These are phyloP conservation scores for Apis cerana DNA, from an alignment of 1,140 invertebrate genomes.

Conservation along the genomic window DNA sequence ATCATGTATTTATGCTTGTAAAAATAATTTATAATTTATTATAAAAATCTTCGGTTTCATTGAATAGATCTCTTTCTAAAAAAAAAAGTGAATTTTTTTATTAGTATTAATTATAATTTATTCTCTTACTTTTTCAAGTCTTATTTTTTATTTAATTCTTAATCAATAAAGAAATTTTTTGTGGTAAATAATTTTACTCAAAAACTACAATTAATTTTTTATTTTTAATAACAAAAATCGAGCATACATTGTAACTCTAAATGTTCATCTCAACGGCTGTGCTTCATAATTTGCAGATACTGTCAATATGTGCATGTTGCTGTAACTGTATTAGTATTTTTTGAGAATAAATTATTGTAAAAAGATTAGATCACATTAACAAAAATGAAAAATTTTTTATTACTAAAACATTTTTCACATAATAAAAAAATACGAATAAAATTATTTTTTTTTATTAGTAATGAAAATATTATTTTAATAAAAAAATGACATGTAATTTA, in stretches of 20 bases:
- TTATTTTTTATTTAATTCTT: neutral
- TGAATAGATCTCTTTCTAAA: neutral
- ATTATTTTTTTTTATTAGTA: neutral
- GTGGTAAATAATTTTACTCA: neutral
- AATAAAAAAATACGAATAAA: neutral
- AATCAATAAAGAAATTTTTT: neutral
- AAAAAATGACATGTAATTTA: neutral
- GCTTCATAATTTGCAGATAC: conserved; percentile 33
- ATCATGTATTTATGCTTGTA: conserved; percentile 8
- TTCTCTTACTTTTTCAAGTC: neutral
- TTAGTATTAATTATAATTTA: neutral
- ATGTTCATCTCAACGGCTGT: conserved; percentile 50
- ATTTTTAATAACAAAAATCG: conserved; percentile 23
- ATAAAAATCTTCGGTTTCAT: neutral
- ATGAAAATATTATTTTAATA: neutral
- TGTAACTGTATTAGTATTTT: conserved; percentile 8
- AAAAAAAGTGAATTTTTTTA: neutral
- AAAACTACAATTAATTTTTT: neutral
- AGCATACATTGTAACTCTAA: conserved; percentile 34
- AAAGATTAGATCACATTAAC: neutral
- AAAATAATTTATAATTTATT: neutral
- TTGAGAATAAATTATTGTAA: conserved; percentile 24
- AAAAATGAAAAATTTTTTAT: neutral
- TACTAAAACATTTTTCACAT: neutral
- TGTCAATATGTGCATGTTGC: neutral